Conservation (phyloP, 2,888 invertebrate species). For the Andrena bicolor region DNA sequence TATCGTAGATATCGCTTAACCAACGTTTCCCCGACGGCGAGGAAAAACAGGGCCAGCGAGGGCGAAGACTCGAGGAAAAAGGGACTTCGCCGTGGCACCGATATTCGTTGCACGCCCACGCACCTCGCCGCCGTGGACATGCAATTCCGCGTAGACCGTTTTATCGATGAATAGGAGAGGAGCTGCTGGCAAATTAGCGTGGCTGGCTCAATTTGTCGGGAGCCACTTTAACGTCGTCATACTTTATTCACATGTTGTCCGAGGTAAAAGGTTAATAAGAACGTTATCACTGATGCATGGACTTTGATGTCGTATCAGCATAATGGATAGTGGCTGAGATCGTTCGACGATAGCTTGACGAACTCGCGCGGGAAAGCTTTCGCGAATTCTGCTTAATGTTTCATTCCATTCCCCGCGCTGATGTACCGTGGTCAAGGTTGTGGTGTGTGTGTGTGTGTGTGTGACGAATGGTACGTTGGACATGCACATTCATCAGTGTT, state of each 20-base stretch:
- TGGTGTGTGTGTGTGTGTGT: neutral
- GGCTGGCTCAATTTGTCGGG: conserved; percentile 27
- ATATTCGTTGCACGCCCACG: conserved; percentile 44
- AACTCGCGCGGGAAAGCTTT: neutral
- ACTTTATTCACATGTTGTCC: conserved; percentile 61
- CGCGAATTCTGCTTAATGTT: conserved; percentile 7
- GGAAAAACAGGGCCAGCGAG: neutral
- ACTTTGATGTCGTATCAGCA: conserved; percentile 19
- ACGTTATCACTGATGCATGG: conserved; percentile 34
- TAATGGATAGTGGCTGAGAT: conserved; percentile 21
- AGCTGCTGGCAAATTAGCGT: conserved; percentile 59
- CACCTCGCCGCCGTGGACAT: neutral
- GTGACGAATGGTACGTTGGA: neutral
- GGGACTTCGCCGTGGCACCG: neutral
- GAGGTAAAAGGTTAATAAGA: conserved; percentile 22
- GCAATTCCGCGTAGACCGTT: conserved; percentile 13
- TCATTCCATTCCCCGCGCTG: conserved; percentile 4
- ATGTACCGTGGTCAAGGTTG: neutral
- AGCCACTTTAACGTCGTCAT: conserved; percentile 51
- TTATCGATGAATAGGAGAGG: conserved; percentile 51
- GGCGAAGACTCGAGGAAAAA: conserved; percentile 26
- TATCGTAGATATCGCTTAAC: conserved; percentile 53
- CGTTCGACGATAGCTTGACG: neutral
- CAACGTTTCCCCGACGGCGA: conserved; percentile 16
- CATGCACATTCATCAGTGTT: neutral